Percentiles rank a stretch among this genome's conserved stretches.
Conservation (phyloP, 2,797 vertebrate genomes). For the Strix occidentalis region DNA sequence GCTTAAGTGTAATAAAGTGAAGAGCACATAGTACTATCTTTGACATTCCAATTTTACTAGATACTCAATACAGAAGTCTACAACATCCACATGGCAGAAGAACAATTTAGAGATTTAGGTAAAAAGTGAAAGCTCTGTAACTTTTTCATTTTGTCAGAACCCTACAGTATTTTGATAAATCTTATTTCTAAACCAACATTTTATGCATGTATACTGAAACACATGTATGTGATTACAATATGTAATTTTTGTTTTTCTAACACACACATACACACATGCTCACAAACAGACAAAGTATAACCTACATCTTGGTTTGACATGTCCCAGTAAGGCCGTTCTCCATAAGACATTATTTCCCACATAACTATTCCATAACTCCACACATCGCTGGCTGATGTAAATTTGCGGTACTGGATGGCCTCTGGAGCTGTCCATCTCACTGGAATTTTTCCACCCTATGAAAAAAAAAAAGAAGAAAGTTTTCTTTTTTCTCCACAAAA, state of each 20-base stretch:
- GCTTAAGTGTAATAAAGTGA: background rate
- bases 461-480: background rate
- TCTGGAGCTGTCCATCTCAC: slow-evolving; percentile 98
- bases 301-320: slow-evolving; percentile 99
- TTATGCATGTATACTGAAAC: background rate
- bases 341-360: slow-evolving; percentile 99
- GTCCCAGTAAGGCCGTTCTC: slow-evolving; percentile 98
- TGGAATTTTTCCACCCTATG: slow-evolving; percentile 95
- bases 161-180: background rate
- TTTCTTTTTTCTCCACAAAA: background rate
- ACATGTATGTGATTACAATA: background rate
- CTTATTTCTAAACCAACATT: background rate
- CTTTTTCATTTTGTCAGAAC: background rate
- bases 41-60: background rate
- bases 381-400: slow-evolving; percentile 96
- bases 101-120: background rate
- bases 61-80: background rate
- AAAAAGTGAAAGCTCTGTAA: background rate
- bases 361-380: slow-evolving; percentile 99
- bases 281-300: slow-evolving; percentile 15
- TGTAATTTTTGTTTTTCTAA: background rate
- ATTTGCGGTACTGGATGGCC: slow-evolving; percentile 98
- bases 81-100: background rate
- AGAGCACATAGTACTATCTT: background rate
- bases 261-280: background rate